Percentiles rank a stretch among this genome's conserved stretches.
Evolutionary conservation across 2,113 vertebrate species (phyloP).

Genomic region (Caranx melampygus): DNA sequence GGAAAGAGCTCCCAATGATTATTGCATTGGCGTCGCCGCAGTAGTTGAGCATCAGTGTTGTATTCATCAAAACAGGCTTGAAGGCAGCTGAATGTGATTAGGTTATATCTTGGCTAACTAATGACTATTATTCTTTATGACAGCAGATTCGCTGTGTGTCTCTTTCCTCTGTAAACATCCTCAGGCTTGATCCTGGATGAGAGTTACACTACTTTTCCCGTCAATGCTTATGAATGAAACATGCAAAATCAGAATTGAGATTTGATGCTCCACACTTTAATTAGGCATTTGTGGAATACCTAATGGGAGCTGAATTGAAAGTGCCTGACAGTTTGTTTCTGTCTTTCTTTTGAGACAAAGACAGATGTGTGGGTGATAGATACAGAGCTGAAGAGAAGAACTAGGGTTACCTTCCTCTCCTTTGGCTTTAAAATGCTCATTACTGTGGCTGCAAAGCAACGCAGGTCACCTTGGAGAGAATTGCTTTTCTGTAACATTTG

Average conservation of each 20-base stretch:
- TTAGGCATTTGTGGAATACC: conserved; percentile 2
- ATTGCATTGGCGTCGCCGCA: conserved; percentile 52
- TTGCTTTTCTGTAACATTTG: conserved; percentile 81
- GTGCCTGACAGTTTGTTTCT: conserved; percentile 22
- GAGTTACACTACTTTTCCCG: conserved; percentile 35
- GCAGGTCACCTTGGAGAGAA: conserved; percentile 79
- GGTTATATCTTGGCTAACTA: conserved; percentile 75
- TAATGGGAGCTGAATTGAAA: background rate
- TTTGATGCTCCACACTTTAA: background rate
- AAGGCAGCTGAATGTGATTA: conserved; percentile 70
- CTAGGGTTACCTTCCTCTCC: conserved; percentile 64
- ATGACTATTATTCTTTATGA: conserved; percentile 74
- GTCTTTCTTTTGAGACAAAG: background rate
- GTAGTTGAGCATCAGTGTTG: conserved; percentile 45
- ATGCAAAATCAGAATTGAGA: background rate
- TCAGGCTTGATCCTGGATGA: conserved; percentile 36
- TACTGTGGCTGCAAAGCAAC: conserved; percentile 70
- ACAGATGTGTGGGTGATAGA: conserved; percentile 47
- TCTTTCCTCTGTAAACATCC: conserved; percentile 65
- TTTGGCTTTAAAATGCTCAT: conserved; percentile 71
- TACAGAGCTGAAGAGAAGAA: conserved; percentile 21
- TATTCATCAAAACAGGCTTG: conserved; percentile 73
- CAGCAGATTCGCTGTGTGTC: conserved; percentile 52
- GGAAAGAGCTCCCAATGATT: conserved; percentile 59
- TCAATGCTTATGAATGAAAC: conserved; percentile 29